Evolutionary conservation across 92 coral and sea anemone species (phyloP).

Genomic region (Porites evermanni): DNA sequence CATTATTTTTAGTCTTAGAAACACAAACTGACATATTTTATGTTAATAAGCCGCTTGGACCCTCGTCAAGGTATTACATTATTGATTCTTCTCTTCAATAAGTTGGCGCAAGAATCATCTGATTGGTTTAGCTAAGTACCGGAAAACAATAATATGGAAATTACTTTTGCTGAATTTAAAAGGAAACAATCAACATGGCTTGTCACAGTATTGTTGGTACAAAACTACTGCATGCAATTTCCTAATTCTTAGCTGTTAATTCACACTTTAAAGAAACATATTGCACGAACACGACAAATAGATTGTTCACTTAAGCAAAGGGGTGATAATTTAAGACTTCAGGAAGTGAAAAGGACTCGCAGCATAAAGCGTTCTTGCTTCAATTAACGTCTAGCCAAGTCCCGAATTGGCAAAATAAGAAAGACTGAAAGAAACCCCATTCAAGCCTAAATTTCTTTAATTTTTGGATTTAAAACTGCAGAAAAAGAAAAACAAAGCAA

Average conservation of each 20-base stretch:
- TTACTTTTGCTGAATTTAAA: slow-evolving; percentile 22
- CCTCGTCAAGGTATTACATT: slow-evolving; percentile 8
- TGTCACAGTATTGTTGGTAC: slow-evolving; percentile 1
- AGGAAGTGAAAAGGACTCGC: not conserved
- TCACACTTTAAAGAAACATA: slow-evolving; percentile 6
- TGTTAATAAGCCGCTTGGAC: slow-evolving; percentile 31
- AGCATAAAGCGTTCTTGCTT: not conserved
- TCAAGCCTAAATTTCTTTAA: no score
- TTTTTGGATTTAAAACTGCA: no score
- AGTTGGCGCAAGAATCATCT: not conserved
- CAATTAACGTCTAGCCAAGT: not conserved
- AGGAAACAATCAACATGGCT: slow-evolving; percentile 4
- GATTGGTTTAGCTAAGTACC: slow-evolving; percentile 34
- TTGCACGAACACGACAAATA: slow-evolving; percentile 10
- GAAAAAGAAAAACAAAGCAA: no score
- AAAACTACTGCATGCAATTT: not conserved
- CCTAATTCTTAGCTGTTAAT: slow-evolving; percentile 1
- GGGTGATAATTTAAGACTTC: not conserved
- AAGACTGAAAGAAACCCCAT: no score
- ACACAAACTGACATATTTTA: slow-evolving; percentile 32
- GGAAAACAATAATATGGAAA: slow-evolving; percentile 32
- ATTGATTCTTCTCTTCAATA: slow-evolving; percentile 36
- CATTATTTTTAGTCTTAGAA: slow-evolving; percentile 28
- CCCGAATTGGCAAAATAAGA: not conserved
- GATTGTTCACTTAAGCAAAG: slow-evolving; percentile 9